Evolutionary conservation across 1,140 invertebrate species (phyloP).

Genomic region (Stenopsyche tienmushanensis): DNA sequence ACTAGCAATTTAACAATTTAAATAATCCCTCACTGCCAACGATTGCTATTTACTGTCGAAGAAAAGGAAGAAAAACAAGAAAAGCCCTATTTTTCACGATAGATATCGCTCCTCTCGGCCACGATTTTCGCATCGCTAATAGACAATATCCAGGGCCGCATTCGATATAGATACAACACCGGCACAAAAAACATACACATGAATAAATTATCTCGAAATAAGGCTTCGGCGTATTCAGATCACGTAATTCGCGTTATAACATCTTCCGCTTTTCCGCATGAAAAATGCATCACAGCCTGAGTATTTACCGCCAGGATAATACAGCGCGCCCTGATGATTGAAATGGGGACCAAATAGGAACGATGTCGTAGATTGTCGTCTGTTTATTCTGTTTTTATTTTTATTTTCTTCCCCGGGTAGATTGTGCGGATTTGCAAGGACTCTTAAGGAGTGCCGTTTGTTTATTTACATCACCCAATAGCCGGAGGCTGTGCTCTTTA

Average conservation of each 20-base stretch:
- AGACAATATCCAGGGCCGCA: no score
- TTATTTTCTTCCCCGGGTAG: background rate
- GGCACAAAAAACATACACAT: constrained; percentile 1
- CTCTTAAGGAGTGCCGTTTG: constrained; percentile 3
- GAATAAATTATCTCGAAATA: constrained; percentile 26
- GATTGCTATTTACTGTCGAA: background rate
- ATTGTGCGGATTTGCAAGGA: background rate
- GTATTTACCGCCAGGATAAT: constrained; percentile 12
- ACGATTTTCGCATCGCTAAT: no score
- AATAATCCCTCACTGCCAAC: background rate
- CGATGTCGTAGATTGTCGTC: constrained; percentile 11
- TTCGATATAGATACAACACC: background rate
- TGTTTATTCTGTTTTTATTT: no score
- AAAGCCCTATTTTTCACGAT: background rate
- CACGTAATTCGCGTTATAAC: constrained; percentile 10
- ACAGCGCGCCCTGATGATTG: constrained; percentile 7
- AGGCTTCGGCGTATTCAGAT: constrained; percentile 26
- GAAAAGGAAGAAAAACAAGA: background rate
- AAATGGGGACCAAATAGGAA: constrained; percentile 1
- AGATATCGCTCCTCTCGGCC: background rate
- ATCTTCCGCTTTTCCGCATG: no score
- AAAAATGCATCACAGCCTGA: constrained; percentile 24
- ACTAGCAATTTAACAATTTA: no score
- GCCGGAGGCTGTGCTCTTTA: constrained; percentile 10
- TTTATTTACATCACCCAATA: constrained; percentile 17